A percentile compares a stretch with the other conserved stretches of the same genome.
Conservation (phyloP, 2,888 invertebrate species). For the Exocentrus adspersus region DNA sequence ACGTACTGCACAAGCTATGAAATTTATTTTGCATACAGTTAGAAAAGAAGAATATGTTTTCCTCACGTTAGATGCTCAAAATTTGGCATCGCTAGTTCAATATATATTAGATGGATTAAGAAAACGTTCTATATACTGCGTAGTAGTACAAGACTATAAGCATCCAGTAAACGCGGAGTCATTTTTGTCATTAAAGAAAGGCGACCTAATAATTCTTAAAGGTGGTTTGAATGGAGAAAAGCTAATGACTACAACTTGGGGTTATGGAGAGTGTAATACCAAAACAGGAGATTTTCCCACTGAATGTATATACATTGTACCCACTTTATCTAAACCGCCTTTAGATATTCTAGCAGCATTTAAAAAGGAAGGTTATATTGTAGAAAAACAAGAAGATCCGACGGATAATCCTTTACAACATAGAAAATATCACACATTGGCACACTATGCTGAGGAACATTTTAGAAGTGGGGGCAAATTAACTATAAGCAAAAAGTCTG, state of each 20-base stretch:
- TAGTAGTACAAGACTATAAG: constrained; percentile 74
- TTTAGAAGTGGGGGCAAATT: constrained; percentile 69
- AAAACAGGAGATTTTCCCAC: constrained; percentile 86
- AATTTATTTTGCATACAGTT: constrained; percentile 82
- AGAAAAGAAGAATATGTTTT: constrained; percentile 91
- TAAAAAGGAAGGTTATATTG: constrained; percentile 67
- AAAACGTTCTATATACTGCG: constrained; percentile 83
- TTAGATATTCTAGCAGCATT: constrained; percentile 72
- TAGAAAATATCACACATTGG: constrained; percentile 83
- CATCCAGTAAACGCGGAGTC: constrained; percentile 63
- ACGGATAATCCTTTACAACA: constrained; percentile 69
- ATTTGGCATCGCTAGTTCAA: constrained; percentile 83
- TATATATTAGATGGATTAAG: constrained; percentile 88
- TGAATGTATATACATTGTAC: constrained; percentile 86
- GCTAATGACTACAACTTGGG: constrained; percentile 78
- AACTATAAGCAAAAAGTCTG: constrained; percentile 72
- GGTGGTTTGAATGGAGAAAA: constrained; percentile 80
- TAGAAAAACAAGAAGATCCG: constrained; percentile 29
- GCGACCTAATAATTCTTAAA: constrained; percentile 85
- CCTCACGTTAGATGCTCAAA: constrained; percentile 88
- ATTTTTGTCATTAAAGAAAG: constrained; percentile 69
- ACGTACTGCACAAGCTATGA: constrained; percentile 69
- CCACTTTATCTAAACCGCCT: constrained; percentile 81
- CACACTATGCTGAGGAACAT: constrained; percentile 84
- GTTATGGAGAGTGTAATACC: constrained; percentile 76